Base-by-base conservation (phyloP, 2,888 invertebrate species). In the Spodoptera littoralis region DNA sequence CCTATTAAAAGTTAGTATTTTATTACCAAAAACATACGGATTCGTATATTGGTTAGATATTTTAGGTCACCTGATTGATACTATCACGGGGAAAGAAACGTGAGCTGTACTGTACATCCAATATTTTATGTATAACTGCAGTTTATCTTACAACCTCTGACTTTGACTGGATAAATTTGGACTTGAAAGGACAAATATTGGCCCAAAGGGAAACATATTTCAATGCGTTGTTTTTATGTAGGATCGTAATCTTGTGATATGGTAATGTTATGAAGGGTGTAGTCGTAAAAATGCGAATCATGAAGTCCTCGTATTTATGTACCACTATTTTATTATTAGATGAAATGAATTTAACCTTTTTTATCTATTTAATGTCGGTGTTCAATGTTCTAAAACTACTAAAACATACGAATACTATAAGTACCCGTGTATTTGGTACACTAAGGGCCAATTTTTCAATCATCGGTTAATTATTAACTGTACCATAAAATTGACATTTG, bases 141-240 rank as follows among this genome's bases (percentile, higher is more conserved):
- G 60, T 60, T 66, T 64, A 59, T 64, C 52, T 45, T 22, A 46
- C 27, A 60, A 66, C 70, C 59, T 70, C 24, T 62, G 60, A 61
- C 52, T 55, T 54, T 53, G 49, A 42, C n/a, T 61, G 51, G 70
- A 76, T 73, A 54, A 47, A 66, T 73, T 73, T 70, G 45, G 59
- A 49, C 58, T 22, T 63, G 47, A 22, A 55, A 59, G 47, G 46
- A 54, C 57, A 70, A 64, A 24, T 50, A 4, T 44, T 13, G 11
- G 24, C 24, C 8, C 3, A 57, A 62, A 72, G 55, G 46, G 54
- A 55, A 44, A 36, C 2, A 13, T 12, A 58, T 53, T 56, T 47
- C 41, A 46, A 57, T 43, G 24, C 41, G 24, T 41, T 61, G 50
- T 41, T 60, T 60, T 45, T 60, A 18, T 56, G 30, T 47, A 13